Percentiles rank a stretch among this genome's conserved stretches.
Evolutionary conservation across 2,888 invertebrate genomes (phyloP).

Genomic region (Trilocha varians): DNA sequence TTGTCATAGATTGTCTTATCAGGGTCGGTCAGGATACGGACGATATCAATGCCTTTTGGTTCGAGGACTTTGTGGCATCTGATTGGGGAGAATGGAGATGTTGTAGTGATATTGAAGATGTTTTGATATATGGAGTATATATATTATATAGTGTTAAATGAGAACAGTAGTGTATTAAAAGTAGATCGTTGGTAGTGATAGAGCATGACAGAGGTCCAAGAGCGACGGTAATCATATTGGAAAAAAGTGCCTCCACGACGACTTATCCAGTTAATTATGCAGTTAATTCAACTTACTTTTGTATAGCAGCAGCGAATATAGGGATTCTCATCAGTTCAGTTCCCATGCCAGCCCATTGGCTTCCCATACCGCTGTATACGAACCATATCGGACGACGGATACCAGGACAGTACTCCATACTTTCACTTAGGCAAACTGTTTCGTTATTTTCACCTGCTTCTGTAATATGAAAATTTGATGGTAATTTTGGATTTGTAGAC

Average conservation of each 20-base stretch:
- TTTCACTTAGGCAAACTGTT: constrained; percentile 44
- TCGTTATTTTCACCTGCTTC: constrained; percentile 25
- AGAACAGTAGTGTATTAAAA: too few relatives aligned
- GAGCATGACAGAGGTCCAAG: too few relatives aligned
- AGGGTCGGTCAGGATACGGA: constrained; percentile 73
- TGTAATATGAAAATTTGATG: too few relatives aligned
- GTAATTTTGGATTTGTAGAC: too few relatives aligned
- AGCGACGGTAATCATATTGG: too few relatives aligned
- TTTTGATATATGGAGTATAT: too few relatives aligned
- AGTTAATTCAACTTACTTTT: constrained; percentile 29
- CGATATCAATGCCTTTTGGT: constrained; percentile 76
- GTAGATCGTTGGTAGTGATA: too few relatives aligned
- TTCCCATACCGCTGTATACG: constrained; percentile 79
- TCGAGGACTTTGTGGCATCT: constrained; percentile 71
- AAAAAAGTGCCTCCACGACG: too few relatives aligned
- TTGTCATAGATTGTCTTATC: constrained; percentile 76
- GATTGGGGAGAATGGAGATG: constrained; percentile 10
- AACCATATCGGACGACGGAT: constrained; percentile 70
- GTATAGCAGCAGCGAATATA: constrained; percentile 65
- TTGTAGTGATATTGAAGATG: background rate
- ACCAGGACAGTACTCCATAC: constrained; percentile 64
- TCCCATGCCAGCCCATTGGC: constrained; percentile 78
- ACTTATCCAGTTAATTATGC: constrained; percentile 1
- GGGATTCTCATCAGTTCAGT: constrained; percentile 72
- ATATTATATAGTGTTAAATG: too few relatives aligned